Evolutionary conservation across 2,797 vertebrate species (phyloP).

Genomic region (Eulemur coronatus): DNA sequence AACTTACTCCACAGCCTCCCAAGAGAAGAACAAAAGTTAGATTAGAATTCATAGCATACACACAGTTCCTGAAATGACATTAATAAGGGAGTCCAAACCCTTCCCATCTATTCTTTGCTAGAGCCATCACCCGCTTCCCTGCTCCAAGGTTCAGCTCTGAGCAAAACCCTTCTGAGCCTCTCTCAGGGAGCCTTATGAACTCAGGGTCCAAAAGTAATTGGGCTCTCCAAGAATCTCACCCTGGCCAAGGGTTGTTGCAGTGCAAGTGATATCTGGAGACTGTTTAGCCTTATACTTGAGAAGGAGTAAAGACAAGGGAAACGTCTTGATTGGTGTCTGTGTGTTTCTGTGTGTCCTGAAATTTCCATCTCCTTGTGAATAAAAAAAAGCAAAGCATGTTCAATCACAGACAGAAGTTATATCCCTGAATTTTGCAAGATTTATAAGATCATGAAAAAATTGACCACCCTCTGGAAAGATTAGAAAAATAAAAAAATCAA

Average conservation of each 20-base stretch:
- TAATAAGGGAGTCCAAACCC: not conserved
- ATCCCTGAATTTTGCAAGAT: not conserved
- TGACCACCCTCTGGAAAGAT: not conserved
- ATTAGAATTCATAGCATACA: not conserved
- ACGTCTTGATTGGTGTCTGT: not conserved
- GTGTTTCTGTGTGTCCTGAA: not conserved
- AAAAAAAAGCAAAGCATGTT: not conserved
- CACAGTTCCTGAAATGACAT: not conserved
- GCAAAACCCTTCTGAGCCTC: not conserved
- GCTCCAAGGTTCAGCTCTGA: not conserved
- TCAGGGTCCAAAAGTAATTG: too few relatives aligned
- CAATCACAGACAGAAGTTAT: not conserved
- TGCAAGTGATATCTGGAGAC: not conserved
- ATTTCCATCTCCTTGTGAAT: not conserved
- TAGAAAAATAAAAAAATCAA: not conserved
- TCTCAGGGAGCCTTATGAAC: not conserved
- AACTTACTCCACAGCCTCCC: not conserved
- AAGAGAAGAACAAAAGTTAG: not conserved
- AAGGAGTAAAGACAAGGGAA: not conserved
- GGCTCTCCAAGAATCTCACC: too few relatives aligned
- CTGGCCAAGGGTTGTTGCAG: not conserved
- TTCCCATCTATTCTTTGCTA: not conserved
- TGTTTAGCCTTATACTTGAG: not conserved
- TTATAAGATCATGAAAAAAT: conserved; percentile 12
- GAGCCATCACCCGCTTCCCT: not conserved